A percentile compares a stretch with the other conserved stretches of the same genome.
phyloP scores from a whole-genome alignment of 2,113 vertebrate genomes.

The Puma concolor region DNA sequence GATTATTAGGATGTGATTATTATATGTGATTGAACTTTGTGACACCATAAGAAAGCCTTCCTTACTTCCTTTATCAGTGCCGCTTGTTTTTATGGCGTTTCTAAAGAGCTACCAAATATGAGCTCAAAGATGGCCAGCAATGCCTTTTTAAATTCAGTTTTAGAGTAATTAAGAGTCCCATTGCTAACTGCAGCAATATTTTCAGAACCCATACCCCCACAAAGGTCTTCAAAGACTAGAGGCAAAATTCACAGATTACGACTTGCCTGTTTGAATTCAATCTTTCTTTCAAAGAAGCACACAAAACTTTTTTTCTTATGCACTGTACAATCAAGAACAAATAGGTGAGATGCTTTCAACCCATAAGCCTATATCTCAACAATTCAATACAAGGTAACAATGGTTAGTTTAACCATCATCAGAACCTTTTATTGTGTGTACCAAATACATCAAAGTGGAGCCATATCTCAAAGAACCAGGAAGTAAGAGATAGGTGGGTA shows the following conservation, averaged over 20 bases:
- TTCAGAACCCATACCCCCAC: neutral
- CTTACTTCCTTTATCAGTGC: neutral
- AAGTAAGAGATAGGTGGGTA: neutral
- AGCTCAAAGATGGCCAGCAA: neutral
- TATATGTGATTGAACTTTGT: slow-evolving; percentile 18
- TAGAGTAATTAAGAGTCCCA: neutral
- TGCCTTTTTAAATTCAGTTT: neutral
- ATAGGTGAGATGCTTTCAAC: slow-evolving; percentile 41
- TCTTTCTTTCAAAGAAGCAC: slow-evolving; percentile 58
- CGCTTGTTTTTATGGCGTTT: neutral
- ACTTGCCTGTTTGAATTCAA: slow-evolving; percentile 48
- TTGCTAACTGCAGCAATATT: neutral
- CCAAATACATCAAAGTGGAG: neutral
- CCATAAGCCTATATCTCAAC: neutral
- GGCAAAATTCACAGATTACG: slow-evolving; percentile 44
- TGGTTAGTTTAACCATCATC: neutral
- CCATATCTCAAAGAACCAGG: neutral
- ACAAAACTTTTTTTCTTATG: slow-evolving; percentile 52
- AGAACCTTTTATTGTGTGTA: neutral
- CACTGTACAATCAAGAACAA: slow-evolving; percentile 5
- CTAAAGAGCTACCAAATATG: neutral
- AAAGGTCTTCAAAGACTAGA: slow-evolving; percentile 27
- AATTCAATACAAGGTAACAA: neutral
- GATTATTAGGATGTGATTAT: neutral
- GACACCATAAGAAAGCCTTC: slow-evolving; percentile 56